Evolutionary conservation across 2,888 invertebrate genomes (phyloP).

Genomic region (Ametastegia equiseti): DNA sequence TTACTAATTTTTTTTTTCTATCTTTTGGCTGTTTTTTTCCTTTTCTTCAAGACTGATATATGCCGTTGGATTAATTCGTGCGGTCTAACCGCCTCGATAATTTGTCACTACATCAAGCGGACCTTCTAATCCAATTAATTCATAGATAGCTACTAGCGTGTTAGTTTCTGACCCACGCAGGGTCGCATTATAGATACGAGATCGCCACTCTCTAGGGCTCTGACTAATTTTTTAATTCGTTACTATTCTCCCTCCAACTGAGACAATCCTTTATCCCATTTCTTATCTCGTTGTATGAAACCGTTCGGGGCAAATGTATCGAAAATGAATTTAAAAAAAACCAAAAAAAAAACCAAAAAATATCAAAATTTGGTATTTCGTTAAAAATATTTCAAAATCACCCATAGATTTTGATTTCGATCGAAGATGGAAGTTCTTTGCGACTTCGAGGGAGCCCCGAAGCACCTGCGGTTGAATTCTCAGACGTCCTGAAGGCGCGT

Average conservation of each 20-base stretch:
- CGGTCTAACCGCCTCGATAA: slow-evolving; percentile 26
- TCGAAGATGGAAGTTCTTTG: too few relatives aligned
- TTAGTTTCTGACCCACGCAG: slow-evolving; percentile 8
- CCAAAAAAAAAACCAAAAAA: too few relatives aligned
- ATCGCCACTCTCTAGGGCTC: not conserved
- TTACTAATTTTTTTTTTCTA: not conserved
- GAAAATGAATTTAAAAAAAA: too few relatives aligned
- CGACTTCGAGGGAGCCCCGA: not conserved
- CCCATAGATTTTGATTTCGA: too few relatives aligned
- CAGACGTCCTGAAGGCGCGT: not conserved
- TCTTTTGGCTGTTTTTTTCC: not conserved
- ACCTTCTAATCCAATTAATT: slow-evolving; percentile 43
- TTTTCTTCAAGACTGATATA: not conserved
- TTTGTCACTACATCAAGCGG: slow-evolving; percentile 39
- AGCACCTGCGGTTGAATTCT: not conserved
- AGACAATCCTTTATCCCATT: not conserved
- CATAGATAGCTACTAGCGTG: slow-evolving; percentile 34
- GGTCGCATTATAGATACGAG: slow-evolving; percentile 16
- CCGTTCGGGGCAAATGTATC: too few relatives aligned
- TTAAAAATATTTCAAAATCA: too few relatives aligned
- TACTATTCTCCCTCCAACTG: not conserved
- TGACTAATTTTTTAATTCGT: not conserved
- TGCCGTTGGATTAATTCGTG: slow-evolving; percentile 22
- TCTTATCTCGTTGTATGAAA: too few relatives aligned
- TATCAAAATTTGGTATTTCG: too few relatives aligned